Percentiles rank a stretch among this genome's conserved stretches.
These are phyloP conservation scores for Phymanthus crucifer DNA, from an alignment of 92 coral and sea anemone species.

Conservation along the genomic window DNA sequence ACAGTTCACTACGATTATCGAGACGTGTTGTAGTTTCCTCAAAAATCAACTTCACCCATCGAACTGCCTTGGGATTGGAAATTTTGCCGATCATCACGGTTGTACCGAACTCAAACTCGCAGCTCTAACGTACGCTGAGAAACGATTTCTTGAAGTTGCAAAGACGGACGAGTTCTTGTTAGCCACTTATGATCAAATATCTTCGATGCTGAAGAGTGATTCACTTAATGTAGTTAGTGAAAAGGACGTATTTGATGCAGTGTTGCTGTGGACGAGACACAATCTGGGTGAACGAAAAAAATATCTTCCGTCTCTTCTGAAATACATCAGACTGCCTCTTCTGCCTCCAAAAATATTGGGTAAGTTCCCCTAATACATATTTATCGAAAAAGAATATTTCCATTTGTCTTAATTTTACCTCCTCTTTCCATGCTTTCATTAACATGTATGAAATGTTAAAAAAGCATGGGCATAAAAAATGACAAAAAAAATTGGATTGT, in stretches of 20 bases:
- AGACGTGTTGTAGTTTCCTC: constrained; percentile 85
- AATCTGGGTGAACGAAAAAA: constrained; percentile 57
- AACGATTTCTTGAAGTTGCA: constrained; percentile 84
- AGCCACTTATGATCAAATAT: constrained; percentile 81
- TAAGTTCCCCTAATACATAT: constrained; percentile 42
- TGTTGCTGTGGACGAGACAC: constrained; percentile 79
- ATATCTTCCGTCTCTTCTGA: constrained; percentile 73
- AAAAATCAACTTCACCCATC: constrained; percentile 91
- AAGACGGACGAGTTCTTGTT: constrained; percentile 83
- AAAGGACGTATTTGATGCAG: constrained; percentile 90
- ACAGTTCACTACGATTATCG: constrained; percentile 82
- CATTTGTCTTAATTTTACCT: neutral
- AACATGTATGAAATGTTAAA: no score
- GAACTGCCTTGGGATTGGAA: constrained; percentile 90
- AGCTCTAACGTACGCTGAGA: constrained; percentile 81
- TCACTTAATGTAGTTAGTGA: constrained; percentile 77
- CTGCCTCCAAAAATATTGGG: constrained; percentile 91
- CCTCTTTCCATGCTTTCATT: no score
- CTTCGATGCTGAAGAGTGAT: constrained; percentile 76
- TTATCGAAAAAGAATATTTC: neutral
- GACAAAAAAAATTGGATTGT: neutral
- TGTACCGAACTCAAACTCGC: constrained; percentile 64
- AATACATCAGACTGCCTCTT: constrained; percentile 76
- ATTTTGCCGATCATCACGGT: constrained; percentile 91
- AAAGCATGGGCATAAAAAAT: no score